Conservation (phyloP, 2,888 invertebrate species). For the Drosophila neotestacea region DNA sequence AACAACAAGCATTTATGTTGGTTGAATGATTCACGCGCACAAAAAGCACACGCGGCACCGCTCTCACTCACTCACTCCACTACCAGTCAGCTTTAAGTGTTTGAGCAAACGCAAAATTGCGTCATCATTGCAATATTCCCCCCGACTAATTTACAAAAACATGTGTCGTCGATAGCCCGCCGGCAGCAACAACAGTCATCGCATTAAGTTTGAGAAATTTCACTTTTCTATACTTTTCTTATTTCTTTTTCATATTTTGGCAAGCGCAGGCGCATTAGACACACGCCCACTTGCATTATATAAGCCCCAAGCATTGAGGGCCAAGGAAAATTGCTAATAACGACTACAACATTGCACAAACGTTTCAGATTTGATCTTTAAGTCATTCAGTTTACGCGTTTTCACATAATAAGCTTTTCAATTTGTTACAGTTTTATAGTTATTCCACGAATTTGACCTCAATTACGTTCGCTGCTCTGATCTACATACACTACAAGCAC, state of each 20-base stretch:
- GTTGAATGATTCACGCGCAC: constrained; percentile 59
- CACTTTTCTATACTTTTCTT: constrained; percentile 59
- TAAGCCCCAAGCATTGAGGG: constrained; percentile 46
- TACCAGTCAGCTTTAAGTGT: background rate
- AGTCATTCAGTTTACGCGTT: background rate
- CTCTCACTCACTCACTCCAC: constrained; percentile 5
- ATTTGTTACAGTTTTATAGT: constrained; percentile 33
- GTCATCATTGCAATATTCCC: constrained; percentile 62
- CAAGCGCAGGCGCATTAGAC: constrained; percentile 67
- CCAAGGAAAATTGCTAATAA: constrained; percentile 41
- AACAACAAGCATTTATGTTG: constrained; percentile 26
- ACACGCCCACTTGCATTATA: constrained; percentile 75
- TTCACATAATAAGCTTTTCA: constrained; percentile 13
- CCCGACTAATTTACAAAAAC: constrained; percentile 27
- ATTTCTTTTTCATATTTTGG: constrained; percentile 16
- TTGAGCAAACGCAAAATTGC: constrained; percentile 54
- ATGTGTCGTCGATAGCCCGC: constrained; percentile 54
- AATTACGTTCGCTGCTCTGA: constrained; percentile 12
- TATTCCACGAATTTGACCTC: constrained; percentile 57
- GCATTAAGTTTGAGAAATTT: constrained; percentile 53
- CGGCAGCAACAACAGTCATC: constrained; percentile 12
- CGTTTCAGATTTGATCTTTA: background rate
- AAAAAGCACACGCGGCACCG: constrained; percentile 73
- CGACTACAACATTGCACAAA: constrained; percentile 34
- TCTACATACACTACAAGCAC: background rate